Evolutionary conservation across 2,797 vertebrate genomes (phyloP), one percentile per base, ranked within the genome.

Genomic region (Pempheris klunzingeri): DNA sequence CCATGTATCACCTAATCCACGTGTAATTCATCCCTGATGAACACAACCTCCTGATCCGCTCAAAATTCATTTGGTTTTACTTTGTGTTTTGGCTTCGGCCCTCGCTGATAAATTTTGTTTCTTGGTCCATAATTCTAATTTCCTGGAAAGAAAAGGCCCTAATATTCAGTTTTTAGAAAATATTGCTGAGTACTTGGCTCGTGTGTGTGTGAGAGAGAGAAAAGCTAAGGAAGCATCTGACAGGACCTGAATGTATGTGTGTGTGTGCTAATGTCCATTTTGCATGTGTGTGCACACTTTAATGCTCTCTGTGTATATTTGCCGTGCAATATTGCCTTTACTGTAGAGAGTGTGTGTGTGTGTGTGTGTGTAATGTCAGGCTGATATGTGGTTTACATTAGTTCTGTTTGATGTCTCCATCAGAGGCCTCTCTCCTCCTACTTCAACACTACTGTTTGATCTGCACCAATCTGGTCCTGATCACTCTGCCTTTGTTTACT

Each of bases 321-420:
- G n/a, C 30, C 22, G 7, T 72, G 28, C 49, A 55, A 55, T 69
- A 64, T 30, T 73, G 53, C 44, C 30, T 61, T 28, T 43, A 20
- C 43, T 34, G 34, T 53, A n/a, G 7, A 18, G 67, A 65, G 46
- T 65, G 47, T 57, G 44, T 67, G 59, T 54, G 53, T 61, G 63
- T 52, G 58, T 58, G 53, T 57, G 41, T 57, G 52, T 70, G 52
- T 70, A 78, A 88, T 84, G 85, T 88, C 77, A 75, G 71, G 66
- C 74, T 18, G 57, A 84, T 91, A 89, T 92, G 88, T 91, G 91
- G 88, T 92, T 93, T 87, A 90, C 87, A 91, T 92, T 93, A 93
- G 90, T 78, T 50, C 67, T 93, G 89, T 93, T 94, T 94, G 92
- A 94, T 93, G 92, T 93, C 89, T 93, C 86, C 90, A 92, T 94